Evolutionary conservation across 1,140 invertebrate species (phyloP), one percentile per base, ranked within the genome.

Genomic region (Penaeus vannamei): DNA sequence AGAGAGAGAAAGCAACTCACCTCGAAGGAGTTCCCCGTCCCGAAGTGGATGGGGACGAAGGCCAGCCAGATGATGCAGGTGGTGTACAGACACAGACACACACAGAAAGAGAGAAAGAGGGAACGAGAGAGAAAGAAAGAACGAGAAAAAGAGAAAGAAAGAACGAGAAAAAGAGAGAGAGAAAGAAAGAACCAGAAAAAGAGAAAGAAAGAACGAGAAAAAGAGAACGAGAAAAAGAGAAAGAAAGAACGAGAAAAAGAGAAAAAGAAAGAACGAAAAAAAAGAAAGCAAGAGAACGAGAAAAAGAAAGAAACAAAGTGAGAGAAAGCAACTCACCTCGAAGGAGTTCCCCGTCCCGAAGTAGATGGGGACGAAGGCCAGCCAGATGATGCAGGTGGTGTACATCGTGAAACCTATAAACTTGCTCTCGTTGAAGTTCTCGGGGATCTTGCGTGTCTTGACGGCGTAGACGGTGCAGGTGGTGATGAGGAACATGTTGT

Each of bases 401-500:
- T 95, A 95, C 95, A 95, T 95, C n/a, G 95, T 94, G 92, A 95
- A 95, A 79, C 95, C 95, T 87, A 95, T 95, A 90, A 95, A 95
- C 91, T 95, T 94, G 53, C 94, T 94, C 92, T 95, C 95, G 92
- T 95, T 95, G 92, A 95, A 95, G 92, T 95, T 95, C 91, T 95
- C 95, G 3, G 94, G 94, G 90, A 95, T 95, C 92, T 95, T 95
- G 23, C 94, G 72, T 3, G 95, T 95, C 92, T 95, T 95, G 90
- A 95, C 94, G 23, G 95, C 95, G 92, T 95, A 95, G 77, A 95
- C 93, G 22, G 95, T 95, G 93, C 95, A 95, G 46, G 94, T 93
- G 76, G 95, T 94, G 91, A 95, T 95, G 32, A 95, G 93, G 32
- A 95, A 91, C 93, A 95, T 95, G 91, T 95, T 95, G 92, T 95